Conservation (phyloP, 2,888 invertebrate genomes). For the Caenorhabditis angaria region DNA sequence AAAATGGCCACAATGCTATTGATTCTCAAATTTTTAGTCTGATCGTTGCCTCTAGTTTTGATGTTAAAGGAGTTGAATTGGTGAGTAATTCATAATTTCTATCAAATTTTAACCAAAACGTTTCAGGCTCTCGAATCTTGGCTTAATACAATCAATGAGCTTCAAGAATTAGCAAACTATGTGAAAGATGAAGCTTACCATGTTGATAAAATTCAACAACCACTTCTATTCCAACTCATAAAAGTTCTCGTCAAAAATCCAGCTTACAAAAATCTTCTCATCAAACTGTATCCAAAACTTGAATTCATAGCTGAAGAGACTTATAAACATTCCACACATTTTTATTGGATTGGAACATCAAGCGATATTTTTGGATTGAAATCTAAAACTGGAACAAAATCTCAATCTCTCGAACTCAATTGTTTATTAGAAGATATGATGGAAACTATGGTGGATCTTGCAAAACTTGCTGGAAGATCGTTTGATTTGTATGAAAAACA, state of each 20-base stretch:
- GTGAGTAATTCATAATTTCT: background rate
- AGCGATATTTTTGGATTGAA: slow-evolving; percentile 9
- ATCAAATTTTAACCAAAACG: background rate
- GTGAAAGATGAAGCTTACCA: background rate
- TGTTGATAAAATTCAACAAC: slow-evolving; percentile 22
- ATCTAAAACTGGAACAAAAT: background rate
- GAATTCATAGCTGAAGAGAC: slow-evolving; percentile 31
- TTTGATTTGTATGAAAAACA: slow-evolving; percentile 8
- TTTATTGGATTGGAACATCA: slow-evolving; percentile 17
- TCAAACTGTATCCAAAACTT: slow-evolving; percentile 3
- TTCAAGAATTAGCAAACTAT: slow-evolving; percentile 19
- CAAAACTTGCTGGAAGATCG: background rate
- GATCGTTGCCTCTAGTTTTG: slow-evolving; percentile 9
- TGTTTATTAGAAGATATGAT: slow-evolving; percentile 24
- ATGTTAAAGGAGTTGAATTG: background rate
- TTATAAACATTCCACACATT: slow-evolving; percentile 22
- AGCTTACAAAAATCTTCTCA: background rate
- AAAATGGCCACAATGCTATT: background rate
- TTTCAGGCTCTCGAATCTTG: slow-evolving; percentile 21
- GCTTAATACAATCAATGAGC: slow-evolving; percentile 16
- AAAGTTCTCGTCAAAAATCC: slow-evolving; percentile 8
- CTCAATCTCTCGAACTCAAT: slow-evolving; percentile 20
- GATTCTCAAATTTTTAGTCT: slow-evolving; percentile 32
- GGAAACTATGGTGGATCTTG: slow-evolving; percentile 11
- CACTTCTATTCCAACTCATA: slow-evolving; percentile 23